Conservation (phyloP, 2,113 vertebrate genomes). For the Galbula dea region DNA sequence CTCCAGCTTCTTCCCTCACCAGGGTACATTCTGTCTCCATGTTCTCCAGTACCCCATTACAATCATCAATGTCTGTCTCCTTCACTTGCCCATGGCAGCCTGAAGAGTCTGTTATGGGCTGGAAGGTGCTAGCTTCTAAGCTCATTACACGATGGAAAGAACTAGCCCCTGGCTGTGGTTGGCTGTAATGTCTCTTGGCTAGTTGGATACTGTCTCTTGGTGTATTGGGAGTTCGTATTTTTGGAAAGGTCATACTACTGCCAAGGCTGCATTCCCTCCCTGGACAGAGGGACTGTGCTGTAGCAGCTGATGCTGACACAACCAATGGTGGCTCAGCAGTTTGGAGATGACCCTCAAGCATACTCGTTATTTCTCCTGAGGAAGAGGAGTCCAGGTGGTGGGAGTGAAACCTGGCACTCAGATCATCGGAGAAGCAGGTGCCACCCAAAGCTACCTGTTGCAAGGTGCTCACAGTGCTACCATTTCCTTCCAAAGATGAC, state of each 20-base stretch:
- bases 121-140: constrained; percentile 71
- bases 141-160: constrained; percentile 66
- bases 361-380: constrained; percentile 72
- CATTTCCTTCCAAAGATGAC: background rate
- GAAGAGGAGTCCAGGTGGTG: constrained; percentile 78
- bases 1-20: background rate
- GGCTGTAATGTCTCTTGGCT: constrained; percentile 87
- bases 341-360: constrained; percentile 44
- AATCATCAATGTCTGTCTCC: constrained; percentile 87
- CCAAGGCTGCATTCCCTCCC: constrained; percentile 61
- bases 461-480: background rate
- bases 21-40: constrained; percentile 74
- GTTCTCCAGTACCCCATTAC: constrained; percentile 65
- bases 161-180: constrained; percentile 79
- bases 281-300: background rate
- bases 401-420: constrained; percentile 78
- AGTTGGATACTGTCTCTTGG: constrained; percentile 88
- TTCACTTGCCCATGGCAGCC: constrained; percentile 65
- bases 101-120: background rate
- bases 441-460: background rate
- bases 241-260: constrained; percentile 86
- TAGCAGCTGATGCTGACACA: constrained; percentile 25
- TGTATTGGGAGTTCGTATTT: constrained; percentile 75
- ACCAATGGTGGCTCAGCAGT: constrained; percentile 47
- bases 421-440: constrained; percentile 74